Evolutionary conservation across 2,888 invertebrate genomes (phyloP).

Genomic region (Drosophila pseudotalamancana): DNA sequence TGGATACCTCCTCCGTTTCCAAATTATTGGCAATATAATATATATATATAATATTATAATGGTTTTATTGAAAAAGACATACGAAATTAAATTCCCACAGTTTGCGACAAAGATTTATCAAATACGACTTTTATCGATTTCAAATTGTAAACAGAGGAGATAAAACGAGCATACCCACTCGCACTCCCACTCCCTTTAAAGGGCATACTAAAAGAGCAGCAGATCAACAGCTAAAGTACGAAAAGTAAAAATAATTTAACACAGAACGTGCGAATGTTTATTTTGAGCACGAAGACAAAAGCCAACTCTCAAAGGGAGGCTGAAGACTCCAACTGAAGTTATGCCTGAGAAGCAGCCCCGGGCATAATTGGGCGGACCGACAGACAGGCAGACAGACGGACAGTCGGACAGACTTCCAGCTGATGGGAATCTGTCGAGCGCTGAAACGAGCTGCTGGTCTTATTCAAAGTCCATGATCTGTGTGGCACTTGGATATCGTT

Average conservation of each 20-base stretch:
- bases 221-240: conserved; percentile 37
- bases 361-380: conserved; percentile 34
- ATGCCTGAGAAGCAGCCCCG: conserved; percentile 8
- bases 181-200: background rate
- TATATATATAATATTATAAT: too few species aligned
- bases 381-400: conserved; percentile 15
- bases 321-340: too few species aligned
- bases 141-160: too few species aligned
- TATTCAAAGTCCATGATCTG: background rate
- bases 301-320: background rate
- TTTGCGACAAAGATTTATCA: too few species aligned
- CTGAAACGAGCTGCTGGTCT: conserved; percentile 13
- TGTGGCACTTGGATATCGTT: background rate
- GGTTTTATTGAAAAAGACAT: too few species aligned
- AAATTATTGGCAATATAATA: too few species aligned
- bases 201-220: background rate
- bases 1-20: too few species aligned
- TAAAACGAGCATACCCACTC: background rate
- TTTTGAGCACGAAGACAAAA: conserved; percentile 26
- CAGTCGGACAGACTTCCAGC: conserved; percentile 8
- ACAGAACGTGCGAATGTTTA: conserved; percentile 76
- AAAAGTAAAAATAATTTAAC: conserved; percentile 60
- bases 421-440: conserved; percentile 21
- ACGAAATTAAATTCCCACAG: too few species aligned
- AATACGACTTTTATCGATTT: too few species aligned